These are phyloP conservation scores for Agrochola macilenta DNA, from an alignment of 2,888 invertebrate species.

Conservation along the genomic window DNA sequence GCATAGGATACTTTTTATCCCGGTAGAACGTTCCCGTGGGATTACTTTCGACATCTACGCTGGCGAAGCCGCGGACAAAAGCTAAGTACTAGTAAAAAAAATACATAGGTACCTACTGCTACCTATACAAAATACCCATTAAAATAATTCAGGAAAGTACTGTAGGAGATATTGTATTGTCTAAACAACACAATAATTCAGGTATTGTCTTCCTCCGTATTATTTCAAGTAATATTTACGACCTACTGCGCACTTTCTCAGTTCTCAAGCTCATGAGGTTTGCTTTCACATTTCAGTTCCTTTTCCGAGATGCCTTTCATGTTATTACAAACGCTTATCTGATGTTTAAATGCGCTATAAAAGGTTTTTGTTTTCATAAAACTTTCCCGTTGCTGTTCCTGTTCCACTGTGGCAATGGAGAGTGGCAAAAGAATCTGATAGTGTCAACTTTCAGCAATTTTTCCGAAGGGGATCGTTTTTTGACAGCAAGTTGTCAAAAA, in stretches of 20 bases:
- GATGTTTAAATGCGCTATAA: slow-evolving; percentile 39
- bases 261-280: slow-evolving; percentile 45
- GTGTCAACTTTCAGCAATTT: background rate
- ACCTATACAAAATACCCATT: background rate
- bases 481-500: no score
- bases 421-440: background rate
- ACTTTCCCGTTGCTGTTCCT: slow-evolving; percentile 15
- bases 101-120: background rate
- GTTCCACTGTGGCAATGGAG: background rate
- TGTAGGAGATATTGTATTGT: background rate
- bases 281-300: slow-evolving; percentile 60
- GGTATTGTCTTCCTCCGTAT: slow-evolving; percentile 23
- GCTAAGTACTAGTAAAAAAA: no score
- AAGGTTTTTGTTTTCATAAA: slow-evolving; percentile 27
- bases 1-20: background rate
- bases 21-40: no score
- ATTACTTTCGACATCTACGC: no score
- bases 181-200: slow-evolving; percentile 14
- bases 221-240: slow-evolving; percentile 33
- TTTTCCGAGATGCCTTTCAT: slow-evolving; percentile 29
- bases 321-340: slow-evolving; percentile 36
- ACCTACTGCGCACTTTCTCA: slow-evolving; percentile 44
- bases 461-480: no score
- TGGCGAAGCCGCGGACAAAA: no score
- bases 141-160: background rate